Conservation (phyloP, 2,113 vertebrate species). For the Chionomys nivalis region DNA sequence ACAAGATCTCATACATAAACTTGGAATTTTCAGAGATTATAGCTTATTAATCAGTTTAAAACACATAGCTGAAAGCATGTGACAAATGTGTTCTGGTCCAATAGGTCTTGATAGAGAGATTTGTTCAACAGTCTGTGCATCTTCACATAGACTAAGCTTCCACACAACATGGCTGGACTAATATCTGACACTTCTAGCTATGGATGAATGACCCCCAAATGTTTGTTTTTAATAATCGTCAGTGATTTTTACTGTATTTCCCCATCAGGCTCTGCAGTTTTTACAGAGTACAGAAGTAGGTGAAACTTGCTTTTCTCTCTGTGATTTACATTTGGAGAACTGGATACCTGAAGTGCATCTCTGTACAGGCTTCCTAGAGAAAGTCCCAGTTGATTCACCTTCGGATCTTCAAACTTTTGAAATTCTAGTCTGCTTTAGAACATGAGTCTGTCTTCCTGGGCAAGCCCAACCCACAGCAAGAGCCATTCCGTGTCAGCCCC, state of each 20-base stretch:
- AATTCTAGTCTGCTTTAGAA: not conserved
- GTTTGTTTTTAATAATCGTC: not conserved
- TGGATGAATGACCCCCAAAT: not conserved
- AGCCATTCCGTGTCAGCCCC: not conserved
- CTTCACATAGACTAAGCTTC: not conserved
- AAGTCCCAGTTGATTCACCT: not conserved
- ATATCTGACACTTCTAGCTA: not conserved
- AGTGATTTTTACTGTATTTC: not conserved
- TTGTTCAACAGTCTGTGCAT: accelerated
- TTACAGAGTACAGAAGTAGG: not conserved
- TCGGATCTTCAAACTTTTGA: not conserved
- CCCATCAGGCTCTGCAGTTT: not conserved
- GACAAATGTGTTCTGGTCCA: not conserved
- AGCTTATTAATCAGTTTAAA: not conserved
- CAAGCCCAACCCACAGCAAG: not conserved
- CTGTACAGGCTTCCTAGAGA: not conserved
- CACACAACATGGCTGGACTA: not conserved
- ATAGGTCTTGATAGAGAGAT: not conserved
- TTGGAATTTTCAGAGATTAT: not conserved
- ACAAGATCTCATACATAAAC: not conserved
- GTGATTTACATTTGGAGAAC: not conserved
- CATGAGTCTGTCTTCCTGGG: accelerated
- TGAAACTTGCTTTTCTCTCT: not conserved
- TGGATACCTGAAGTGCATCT: not conserved
- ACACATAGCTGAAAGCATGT: not conserved